Conservation (phyloP, 1,140 invertebrate species). For the Cydia splendana region DNA sequence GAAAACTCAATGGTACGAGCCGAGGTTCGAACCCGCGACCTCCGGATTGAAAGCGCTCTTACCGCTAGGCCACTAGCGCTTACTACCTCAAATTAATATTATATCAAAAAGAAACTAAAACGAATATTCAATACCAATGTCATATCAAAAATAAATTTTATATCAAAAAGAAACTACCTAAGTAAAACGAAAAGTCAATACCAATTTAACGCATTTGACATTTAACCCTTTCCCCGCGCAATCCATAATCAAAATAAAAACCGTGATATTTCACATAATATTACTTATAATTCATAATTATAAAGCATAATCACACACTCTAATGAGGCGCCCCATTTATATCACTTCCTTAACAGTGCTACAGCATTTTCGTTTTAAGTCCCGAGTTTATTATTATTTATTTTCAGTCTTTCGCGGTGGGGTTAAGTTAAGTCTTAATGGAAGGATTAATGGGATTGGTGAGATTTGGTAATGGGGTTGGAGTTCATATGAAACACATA, state of each 20-base stretch:
- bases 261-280: conserved; percentile 16
- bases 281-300: conserved; percentile 22
- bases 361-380: conserved; percentile 32
- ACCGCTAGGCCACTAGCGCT: no score
- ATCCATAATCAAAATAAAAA: not conserved
- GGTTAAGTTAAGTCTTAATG: conserved; percentile 18
- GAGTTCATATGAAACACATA: not conserved
- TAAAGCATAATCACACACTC: conserved; percentile 28
- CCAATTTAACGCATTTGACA: not conserved
- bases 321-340: conserved; percentile 25
- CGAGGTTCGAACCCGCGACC: no score
- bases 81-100: no score
- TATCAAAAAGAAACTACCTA: no score
- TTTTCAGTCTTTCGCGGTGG: conserved; percentile 22
- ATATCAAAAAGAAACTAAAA: no score
- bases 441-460: conserved; percentile 18
- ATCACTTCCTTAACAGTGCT: conserved; percentile 31
- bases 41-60: no score
- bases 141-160: no score
- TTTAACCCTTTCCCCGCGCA: not conserved
- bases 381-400: conserved; percentile 30
- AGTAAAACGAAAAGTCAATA: not conserved
- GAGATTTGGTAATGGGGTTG: not conserved
- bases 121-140: no score
- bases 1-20: no score